Evolutionary conservation across 1,140 invertebrate species (phyloP).

Genomic region (Danaus melanippus): DNA sequence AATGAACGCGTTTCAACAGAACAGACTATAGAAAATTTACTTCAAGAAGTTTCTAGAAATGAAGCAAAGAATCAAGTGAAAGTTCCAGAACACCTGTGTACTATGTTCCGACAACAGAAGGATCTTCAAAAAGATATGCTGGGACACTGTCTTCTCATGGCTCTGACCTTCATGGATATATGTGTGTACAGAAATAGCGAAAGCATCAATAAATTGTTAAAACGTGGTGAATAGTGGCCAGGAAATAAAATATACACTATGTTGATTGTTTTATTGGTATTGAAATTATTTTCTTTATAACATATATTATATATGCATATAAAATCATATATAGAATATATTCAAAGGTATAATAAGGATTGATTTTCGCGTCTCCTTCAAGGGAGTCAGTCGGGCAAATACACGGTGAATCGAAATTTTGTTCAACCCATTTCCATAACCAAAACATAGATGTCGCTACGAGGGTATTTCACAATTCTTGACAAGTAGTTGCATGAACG

Average conservation of each 20-base stretch:
- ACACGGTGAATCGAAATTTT: too few species aligned
- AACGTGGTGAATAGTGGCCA: conserved; percentile 22
- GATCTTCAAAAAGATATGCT: conserved; percentile 61
- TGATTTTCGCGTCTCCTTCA: too few species aligned
- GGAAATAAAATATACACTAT: not conserved
- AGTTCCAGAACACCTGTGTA: conserved; percentile 32
- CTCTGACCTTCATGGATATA: conserved; percentile 64
- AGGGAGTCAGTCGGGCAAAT: too few species aligned
- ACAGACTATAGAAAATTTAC: conserved; percentile 51
- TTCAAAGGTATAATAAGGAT: too few species aligned
- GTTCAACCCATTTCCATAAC: too few species aligned
- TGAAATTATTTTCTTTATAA: too few species aligned
- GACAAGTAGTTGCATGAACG: too few species aligned
- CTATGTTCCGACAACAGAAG: conserved; percentile 40
- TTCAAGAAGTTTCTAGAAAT: conserved; percentile 24
- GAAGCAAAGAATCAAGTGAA: conserved; percentile 28
- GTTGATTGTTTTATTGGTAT: not conserved
- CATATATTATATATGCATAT: too few species aligned
- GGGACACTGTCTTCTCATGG: conserved; percentile 54
- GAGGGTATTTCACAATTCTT: too few species aligned
- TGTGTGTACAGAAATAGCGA: conserved; percentile 59
- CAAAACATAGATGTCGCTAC: too few species aligned
- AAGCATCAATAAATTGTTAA: conserved; percentile 41
- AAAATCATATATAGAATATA: too few species aligned
- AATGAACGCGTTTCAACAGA: conserved; percentile 63